Percentiles rank a stretch among this genome's conserved stretches.
phyloP scores from a whole-genome alignment of 1,140 invertebrate species.

The Drosophila tani region DNA sequence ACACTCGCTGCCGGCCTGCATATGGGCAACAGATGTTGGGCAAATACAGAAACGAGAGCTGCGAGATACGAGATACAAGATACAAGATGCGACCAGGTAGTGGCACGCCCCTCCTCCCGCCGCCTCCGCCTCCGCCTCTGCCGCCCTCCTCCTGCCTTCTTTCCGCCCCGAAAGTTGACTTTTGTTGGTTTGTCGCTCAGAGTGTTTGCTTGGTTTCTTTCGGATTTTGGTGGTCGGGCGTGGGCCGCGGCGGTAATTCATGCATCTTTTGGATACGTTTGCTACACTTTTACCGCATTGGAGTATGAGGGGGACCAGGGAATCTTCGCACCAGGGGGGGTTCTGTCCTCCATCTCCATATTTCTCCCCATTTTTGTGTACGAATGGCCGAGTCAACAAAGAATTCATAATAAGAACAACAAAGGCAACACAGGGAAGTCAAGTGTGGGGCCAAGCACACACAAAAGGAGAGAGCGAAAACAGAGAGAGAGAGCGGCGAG shows the following conservation, averaged over 20 bases:
- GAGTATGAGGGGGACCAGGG: neutral
- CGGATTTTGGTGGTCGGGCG: constrained; percentile 24
- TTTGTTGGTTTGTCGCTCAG: constrained; percentile 38
- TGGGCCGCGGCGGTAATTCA: constrained; percentile 42
- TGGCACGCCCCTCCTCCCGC: constrained; percentile 48
- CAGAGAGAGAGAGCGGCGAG: constrained; percentile 14
- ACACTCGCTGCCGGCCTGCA: constrained; percentile 54
- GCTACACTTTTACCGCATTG: constrained; percentile 32
- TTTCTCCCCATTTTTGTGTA: constrained; percentile 40
- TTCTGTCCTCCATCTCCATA: neutral
- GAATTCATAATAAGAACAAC: constrained; percentile 52
- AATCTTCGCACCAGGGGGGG: constrained; percentile 2
- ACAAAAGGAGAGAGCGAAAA: constrained; percentile 28
- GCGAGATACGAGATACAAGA: constrained; percentile 28
- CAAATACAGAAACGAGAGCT: constrained; percentile 53
- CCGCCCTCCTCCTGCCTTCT: constrained; percentile 6
- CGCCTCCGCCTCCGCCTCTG: constrained; percentile 9
- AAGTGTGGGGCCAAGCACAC: constrained; percentile 40
- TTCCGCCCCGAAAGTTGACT: constrained; percentile 48
- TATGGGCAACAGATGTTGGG: constrained; percentile 78
- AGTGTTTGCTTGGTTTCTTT: constrained; percentile 49
- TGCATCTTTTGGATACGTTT: constrained; percentile 40
- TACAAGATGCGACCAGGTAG: constrained; percentile 64
- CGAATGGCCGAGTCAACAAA: constrained; percentile 58
- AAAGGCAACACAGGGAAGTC: constrained; percentile 45